A percentile compares a stretch with the other conserved stretches of the same genome.
Evolutionary conservation across 2,888 invertebrate genomes (phyloP).

Genomic region (Abrostola triplasia): DNA sequence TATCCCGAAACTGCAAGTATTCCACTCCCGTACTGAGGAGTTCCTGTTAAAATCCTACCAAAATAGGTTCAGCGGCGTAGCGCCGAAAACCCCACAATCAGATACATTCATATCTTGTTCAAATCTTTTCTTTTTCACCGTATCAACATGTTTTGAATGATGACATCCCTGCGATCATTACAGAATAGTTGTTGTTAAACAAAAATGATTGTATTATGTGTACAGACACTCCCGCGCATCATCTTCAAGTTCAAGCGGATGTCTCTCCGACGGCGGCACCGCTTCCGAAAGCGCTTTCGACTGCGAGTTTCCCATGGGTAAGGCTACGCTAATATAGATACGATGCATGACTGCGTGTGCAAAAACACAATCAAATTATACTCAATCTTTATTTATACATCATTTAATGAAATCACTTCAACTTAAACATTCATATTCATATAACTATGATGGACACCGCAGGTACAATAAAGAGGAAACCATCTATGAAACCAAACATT

Average conservation of each 20-base stretch:
- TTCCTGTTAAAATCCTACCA: too few relatives aligned
- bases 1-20: too few relatives aligned
- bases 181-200: conserved; percentile 15
- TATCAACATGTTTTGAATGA: neutral
- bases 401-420: too few relatives aligned
- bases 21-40: too few relatives aligned
- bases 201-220: conserved; percentile 37
- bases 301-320: conserved; percentile 92
- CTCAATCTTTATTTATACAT: too few relatives aligned
- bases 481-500: conserved; percentile 96
- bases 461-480: conserved; percentile 97
- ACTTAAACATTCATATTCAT: neutral
- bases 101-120: too few relatives aligned
- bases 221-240: conserved; percentile 92
- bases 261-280: conserved; percentile 93
- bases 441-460: conserved; percentile 24
- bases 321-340: conserved; percentile 19
- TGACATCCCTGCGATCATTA: neutral
- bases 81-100: too few relatives aligned
- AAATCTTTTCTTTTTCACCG: neutral
- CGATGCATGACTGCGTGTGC: too few relatives aligned
- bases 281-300: conserved; percentile 92
- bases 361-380: too few relatives aligned
- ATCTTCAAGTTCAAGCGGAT: conserved; percentile 95
- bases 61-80: too few relatives aligned